These are phyloP conservation scores for Acanthopleura granulata DNA, from an alignment of 2,888 invertebrate species.

Conservation along the genomic window DNA sequence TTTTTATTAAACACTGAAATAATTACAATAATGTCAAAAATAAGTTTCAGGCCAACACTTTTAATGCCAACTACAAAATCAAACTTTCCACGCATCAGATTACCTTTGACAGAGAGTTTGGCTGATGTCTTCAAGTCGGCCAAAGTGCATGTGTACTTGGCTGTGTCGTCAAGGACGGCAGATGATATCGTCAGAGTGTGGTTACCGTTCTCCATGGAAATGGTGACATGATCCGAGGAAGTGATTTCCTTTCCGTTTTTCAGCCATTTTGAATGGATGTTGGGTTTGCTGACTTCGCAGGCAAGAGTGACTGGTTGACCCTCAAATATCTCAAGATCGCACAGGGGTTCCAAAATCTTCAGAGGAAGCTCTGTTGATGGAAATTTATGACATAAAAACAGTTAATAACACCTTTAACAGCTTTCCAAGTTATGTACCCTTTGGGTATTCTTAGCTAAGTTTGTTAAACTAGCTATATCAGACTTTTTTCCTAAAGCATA, in stretches of 20 bases:
- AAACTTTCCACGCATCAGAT: constrained; percentile 12
- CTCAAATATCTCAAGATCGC: constrained; percentile 25
- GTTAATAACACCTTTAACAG: no score
- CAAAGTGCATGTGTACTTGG: constrained; percentile 80
- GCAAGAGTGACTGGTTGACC: neutral
- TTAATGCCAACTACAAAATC: constrained; percentile 13
- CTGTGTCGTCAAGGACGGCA: constrained; percentile 81
- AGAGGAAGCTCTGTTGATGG: constrained; percentile 8
- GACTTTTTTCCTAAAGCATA: no score
- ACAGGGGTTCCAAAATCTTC: constrained; percentile 24
- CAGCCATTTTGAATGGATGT: constrained; percentile 82
- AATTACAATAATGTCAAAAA: no score
- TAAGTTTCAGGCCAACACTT: neutral
- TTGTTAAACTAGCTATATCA: no score
- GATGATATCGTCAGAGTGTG: constrained; percentile 83
- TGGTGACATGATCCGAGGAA: constrained; percentile 76
- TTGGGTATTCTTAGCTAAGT: no score
- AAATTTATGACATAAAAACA: no score
- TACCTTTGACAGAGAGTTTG: constrained; percentile 59
- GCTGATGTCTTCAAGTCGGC: constrained; percentile 49
- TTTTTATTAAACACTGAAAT: no score
- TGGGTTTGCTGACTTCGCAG: constrained; percentile 30
- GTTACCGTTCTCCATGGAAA: constrained; percentile 25
- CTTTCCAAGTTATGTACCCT: no score
- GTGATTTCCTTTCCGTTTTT: constrained; percentile 81